Base-by-base conservation (phyloP, 2,797 vertebrate genomes). In the Urosaurus nigricauda region DNA sequence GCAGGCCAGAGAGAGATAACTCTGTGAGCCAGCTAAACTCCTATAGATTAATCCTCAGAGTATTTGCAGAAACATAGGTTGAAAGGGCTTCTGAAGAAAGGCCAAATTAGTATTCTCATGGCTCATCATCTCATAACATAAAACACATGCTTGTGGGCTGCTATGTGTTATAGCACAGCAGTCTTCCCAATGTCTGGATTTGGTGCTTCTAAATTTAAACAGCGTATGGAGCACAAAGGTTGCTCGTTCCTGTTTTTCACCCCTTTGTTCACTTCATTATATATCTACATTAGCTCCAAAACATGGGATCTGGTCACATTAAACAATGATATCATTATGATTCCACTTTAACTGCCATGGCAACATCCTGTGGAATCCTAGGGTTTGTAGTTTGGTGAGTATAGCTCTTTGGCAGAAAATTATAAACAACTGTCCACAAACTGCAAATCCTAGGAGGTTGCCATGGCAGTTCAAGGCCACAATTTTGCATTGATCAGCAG, bases 1-100 rank as follows among this genome's bases (percentile, higher is more conserved):
- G 43, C 0, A 0, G 68, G 51, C 78, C 87, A 86, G 35, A 37
- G 26, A 40, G 60, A 14, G 11, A 35, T 71, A 35, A 87, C 84
- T 47, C 82, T 83, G 17, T 16, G 21, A 75, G 13, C 74, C 85
- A 16, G 40, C 68, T 83, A 88, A 85, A 26, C 71, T 19, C 16
- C 60, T 63, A 11, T 16, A 29, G 73, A 32, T 89, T 84, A 79
- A n/a, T 91, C 83, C 87, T 92, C 53, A 79, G 79, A 71, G 35
- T 26, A 58, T 84, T 78, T 78, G n/a, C 37, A 0, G 85, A 91
- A 71, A 60, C 17, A 79, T 85, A 40, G 4, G 65, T 53, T 84
- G 56, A 92, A 84, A 93, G 60, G 80, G 60, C 65, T 73, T 60
- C 81, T 86, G 80, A 32, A 7, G 51, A 75, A 87, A 37, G 73